phyloP scores from a whole-genome alignment of 2,888 invertebrate species.

The Eumerus sabulonum region DNA sequence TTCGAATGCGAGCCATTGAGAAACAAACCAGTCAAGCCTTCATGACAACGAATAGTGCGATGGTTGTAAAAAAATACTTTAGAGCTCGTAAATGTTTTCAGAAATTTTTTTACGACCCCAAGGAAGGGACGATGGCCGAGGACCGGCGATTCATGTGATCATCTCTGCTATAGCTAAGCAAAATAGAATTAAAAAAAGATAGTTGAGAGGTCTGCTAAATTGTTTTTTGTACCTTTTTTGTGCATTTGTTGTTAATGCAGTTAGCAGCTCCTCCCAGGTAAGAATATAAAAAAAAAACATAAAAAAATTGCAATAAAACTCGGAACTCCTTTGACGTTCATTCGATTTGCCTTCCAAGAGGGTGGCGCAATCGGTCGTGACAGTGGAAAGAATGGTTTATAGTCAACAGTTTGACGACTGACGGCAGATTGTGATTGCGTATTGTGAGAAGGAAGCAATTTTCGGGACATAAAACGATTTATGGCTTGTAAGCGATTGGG shows the following conservation, averaged over 20 bases:
- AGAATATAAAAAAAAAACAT: not conserved
- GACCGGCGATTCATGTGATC: slow-evolving; percentile 53
- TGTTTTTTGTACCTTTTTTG: slow-evolving; percentile 12
- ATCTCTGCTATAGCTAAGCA: slow-evolving; percentile 25
- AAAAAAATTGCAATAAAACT: slow-evolving; percentile 33
- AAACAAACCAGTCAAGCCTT: slow-evolving; percentile 13
- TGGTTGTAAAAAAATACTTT: slow-evolving; percentile 51
- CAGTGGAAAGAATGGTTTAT: slow-evolving; percentile 15
- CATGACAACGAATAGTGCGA: slow-evolving; percentile 19
- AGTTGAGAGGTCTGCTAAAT: slow-evolving; percentile 56
- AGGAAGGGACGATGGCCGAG: slow-evolving; percentile 21
- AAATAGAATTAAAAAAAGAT: slow-evolving; percentile 12
- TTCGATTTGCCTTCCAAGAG: slow-evolving; percentile 5
- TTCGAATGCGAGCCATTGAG: not conserved
- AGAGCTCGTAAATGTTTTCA: slow-evolving; percentile 60
- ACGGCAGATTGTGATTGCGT: slow-evolving; percentile 15
- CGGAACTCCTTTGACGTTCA: slow-evolving; percentile 28
- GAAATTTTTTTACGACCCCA: slow-evolving; percentile 52
- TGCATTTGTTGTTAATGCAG: slow-evolving; percentile 40
- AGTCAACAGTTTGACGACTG: slow-evolving; percentile 1
- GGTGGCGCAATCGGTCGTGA: not conserved
- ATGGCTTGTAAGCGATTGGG: slow-evolving; percentile 48
- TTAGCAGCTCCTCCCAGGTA: slow-evolving; percentile 59
- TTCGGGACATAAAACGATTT: slow-evolving; percentile 56
- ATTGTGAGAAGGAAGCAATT: slow-evolving; percentile 38